phyloP scores from a whole-genome alignment of 2,113 vertebrate genomes.

The Odontesthes bonariensis region DNA sequence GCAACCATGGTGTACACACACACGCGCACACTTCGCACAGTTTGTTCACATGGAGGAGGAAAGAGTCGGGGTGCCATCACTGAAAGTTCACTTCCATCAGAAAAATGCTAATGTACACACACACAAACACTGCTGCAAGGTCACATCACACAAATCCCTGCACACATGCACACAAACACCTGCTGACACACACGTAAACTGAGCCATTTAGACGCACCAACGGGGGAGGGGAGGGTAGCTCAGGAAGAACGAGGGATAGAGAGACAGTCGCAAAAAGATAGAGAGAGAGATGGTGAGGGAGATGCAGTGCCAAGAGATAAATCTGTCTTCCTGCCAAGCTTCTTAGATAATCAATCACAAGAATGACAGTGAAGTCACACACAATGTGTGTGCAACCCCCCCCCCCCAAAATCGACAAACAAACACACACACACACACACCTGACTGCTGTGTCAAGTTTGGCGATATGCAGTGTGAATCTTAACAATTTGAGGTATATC shows the following conservation, averaged over 20 bases:
- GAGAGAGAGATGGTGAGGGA: constrained; percentile 21
- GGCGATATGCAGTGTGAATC: constrained; percentile 31
- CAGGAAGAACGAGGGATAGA: constrained; percentile 10
- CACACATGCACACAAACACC: constrained; percentile 65
- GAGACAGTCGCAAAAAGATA: constrained; percentile 17
- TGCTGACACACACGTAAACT: constrained; percentile 75
- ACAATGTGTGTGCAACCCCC: constrained; percentile 46
- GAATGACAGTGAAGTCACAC: constrained; percentile 78
- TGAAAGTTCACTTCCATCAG: constrained; percentile 66
- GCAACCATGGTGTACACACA: not conserved
- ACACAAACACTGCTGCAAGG: constrained; percentile 68
- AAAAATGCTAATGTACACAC: constrained; percentile 66
- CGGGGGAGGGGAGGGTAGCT: constrained; percentile 30
- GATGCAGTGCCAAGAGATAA: constrained; percentile 76
- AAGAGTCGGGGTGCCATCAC: constrained; percentile 47
- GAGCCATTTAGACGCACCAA: constrained; percentile 65
- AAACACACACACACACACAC: constrained; percentile 48
- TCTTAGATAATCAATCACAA: constrained; percentile 84
- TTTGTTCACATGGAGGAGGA: constrained; percentile 34
- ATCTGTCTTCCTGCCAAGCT: constrained; percentile 80
- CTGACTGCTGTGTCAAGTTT: constrained; percentile 46
- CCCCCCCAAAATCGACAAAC: not conserved
- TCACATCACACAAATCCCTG: constrained; percentile 63
- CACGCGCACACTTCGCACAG: constrained; percentile 1
- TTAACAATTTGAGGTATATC: too few species aligned